These are phyloP conservation scores for Campylomormyrus numenius DNA, from an alignment of 2,113 vertebrate species.

Conservation along the genomic window DNA sequence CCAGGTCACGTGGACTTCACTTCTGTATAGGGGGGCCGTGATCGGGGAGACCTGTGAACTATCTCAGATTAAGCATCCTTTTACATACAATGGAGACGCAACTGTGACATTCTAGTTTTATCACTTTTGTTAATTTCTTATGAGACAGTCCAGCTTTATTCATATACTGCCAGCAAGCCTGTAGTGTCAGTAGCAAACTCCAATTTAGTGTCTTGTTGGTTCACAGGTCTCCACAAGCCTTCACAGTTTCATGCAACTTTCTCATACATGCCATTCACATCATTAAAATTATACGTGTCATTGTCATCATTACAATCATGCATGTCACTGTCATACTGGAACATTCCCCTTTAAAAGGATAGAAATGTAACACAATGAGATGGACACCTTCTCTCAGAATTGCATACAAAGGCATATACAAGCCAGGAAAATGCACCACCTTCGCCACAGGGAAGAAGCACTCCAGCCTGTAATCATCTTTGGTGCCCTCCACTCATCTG, in stretches of 20 bases:
- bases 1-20: background rate
- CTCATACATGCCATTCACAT: background rate
- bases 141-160: background rate
- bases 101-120: background rate
- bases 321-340: background rate
- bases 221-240: background rate
- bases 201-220: background rate
- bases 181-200: background rate
- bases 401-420: background rate
- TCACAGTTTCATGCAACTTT: background rate
- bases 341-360: background rate
- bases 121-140: background rate
- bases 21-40: background rate
- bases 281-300: background rate
- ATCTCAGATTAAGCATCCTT: background rate
- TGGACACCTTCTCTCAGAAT: background rate
- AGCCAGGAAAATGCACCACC: background rate
- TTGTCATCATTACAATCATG: background rate
- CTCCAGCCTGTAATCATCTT: background rate
- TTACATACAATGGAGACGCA: background rate
- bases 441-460: background rate
- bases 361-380: background rate
- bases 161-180: background rate
- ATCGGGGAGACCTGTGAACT: background rate
- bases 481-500: background rate